Conservation (phyloP, 2,113 vertebrate species). For the Sander vitreus region DNA sequence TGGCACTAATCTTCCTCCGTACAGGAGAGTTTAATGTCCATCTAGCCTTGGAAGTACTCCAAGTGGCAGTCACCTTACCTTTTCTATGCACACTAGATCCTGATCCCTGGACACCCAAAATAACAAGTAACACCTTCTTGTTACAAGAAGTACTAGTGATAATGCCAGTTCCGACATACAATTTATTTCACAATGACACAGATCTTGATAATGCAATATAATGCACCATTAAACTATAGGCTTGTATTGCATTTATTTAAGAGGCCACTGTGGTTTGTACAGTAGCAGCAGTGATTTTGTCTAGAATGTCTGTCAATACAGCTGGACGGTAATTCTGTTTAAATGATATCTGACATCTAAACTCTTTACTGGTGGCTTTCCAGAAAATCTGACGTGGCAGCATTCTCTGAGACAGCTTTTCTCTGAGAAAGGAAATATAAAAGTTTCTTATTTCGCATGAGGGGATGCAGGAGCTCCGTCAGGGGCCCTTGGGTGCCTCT, state of each 20-base stretch:
- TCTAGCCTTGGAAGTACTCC: no score
- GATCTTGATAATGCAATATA: background rate
- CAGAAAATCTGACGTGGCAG: background rate
- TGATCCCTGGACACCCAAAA: no score
- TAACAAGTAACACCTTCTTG: no score
- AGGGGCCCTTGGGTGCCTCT: background rate
- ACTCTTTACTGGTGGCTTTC: slow-evolving; percentile 18
- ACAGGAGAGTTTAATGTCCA: no score
- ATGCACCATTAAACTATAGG: background rate
- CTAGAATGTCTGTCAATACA: slow-evolving; percentile 19
- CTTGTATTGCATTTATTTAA: background rate
- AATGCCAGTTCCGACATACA: background rate
- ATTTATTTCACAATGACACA: background rate
- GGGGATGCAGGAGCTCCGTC: background rate
- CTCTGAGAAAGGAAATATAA: background rate
- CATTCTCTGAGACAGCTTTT: background rate
- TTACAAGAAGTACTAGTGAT: no score
- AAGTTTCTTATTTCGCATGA: slow-evolving; percentile 26
- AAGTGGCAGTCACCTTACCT: no score
- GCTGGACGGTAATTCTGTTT: background rate
- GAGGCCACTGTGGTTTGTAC: background rate
- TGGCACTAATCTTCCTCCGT: no score
- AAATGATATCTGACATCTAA: slow-evolving; percentile 21
- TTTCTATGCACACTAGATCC: no score
- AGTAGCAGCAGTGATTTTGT: background rate